phyloP scores from a whole-genome alignment of 2,888 invertebrate species.

The Taenaris catops region DNA sequence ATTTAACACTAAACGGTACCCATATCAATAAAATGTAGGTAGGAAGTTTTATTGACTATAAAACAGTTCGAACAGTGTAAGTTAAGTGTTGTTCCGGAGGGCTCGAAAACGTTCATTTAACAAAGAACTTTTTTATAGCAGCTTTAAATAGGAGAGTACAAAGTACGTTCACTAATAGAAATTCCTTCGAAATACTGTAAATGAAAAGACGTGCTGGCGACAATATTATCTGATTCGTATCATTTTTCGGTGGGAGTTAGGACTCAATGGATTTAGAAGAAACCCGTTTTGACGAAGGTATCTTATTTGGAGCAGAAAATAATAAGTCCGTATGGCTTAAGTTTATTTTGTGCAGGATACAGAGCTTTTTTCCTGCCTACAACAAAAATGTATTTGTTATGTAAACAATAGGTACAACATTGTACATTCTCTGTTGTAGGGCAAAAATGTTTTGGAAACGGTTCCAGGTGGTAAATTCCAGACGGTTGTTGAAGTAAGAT shows the following conservation, averaged over 20 bases:
- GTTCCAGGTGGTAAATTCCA: no score
- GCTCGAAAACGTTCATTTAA: conserved; percentile 61
- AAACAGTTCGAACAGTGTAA: conserved; percentile 51
- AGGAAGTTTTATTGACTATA: conserved; percentile 54
- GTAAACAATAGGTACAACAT: conserved; percentile 6
- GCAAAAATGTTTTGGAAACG: no score
- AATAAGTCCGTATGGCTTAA: conserved; percentile 25
- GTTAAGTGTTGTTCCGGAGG: conserved; percentile 52
- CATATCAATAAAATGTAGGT: conserved; percentile 43
- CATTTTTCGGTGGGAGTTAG: conserved; percentile 57
- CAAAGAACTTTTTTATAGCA: conserved; percentile 60
- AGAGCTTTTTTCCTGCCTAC: conserved; percentile 10
- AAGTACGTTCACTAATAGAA: conserved; percentile 69
- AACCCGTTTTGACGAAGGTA: conserved; percentile 43
- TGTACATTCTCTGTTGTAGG: no score
- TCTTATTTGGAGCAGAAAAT: conserved; percentile 28
- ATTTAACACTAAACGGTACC: neutral
- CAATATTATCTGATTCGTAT: conserved; percentile 60
- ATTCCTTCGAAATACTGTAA: conserved; percentile 68
- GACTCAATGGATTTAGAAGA: conserved; percentile 51
- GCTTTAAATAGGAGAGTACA: conserved; percentile 47
- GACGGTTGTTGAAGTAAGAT: no score
- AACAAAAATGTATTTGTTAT: conserved; percentile 2
- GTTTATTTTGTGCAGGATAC: conserved; percentile 25
- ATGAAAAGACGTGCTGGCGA: conserved; percentile 68